phyloP scores from a whole-genome alignment of 2,888 invertebrate genomes.

The Galeruca laticollis region DNA sequence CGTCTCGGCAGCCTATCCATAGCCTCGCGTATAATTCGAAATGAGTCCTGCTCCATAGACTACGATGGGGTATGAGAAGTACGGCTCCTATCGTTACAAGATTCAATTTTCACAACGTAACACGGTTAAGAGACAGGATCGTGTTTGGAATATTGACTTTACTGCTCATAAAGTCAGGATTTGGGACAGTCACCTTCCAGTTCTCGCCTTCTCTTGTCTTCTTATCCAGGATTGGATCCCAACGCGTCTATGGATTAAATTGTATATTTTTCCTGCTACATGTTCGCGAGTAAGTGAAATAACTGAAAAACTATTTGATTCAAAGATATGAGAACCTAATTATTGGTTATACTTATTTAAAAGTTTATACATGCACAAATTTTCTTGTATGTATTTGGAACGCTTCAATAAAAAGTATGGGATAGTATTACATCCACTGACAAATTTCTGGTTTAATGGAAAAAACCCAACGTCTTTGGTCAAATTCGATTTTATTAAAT shows the following conservation, averaged over 20 bases:
- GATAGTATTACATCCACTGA: too few species aligned
- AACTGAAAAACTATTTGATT: neutral
- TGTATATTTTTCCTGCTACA: too few species aligned
- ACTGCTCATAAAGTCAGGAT: constrained; percentile 61
- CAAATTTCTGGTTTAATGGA: too few species aligned
- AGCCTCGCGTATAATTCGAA: constrained; percentile 46
- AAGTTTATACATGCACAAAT: too few species aligned
- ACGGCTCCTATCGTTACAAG: constrained; percentile 61
- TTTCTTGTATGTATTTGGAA: too few species aligned
- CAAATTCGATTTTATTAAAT: too few species aligned
- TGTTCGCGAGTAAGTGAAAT: neutral
- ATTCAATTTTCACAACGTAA: constrained; percentile 66
- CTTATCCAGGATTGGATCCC: constrained; percentile 6
- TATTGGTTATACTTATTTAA: too few species aligned
- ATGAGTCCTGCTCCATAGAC: constrained; percentile 56
- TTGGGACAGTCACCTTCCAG: constrained; percentile 51
- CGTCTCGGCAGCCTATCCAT: neutral
- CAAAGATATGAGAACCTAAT: neutral
- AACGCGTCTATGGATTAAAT: neutral
- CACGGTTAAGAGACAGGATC: constrained; percentile 65
- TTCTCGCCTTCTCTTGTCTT: constrained; percentile 28
- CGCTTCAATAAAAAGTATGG: too few species aligned
- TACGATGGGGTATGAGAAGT: constrained; percentile 32
- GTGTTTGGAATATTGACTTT: constrained; percentile 65
- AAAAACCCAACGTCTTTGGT: too few species aligned